These are phyloP conservation scores for Crax fasciolata DNA, from an alignment of 2,797 vertebrate species.

Conservation along the genomic window DNA sequence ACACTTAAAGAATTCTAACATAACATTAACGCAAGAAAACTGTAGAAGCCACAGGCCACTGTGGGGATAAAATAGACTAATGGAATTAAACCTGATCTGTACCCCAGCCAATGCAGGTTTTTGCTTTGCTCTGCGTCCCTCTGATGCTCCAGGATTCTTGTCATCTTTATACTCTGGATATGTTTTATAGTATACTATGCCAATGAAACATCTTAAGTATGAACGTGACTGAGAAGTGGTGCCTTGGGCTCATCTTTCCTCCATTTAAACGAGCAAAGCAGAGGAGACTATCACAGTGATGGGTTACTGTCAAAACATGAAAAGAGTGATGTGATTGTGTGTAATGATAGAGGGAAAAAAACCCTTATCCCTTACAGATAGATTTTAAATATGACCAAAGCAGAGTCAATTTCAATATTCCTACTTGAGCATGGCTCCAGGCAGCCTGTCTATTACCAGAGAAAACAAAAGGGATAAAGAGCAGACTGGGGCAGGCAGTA, in stretches of 20 bases:
- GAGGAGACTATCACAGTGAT: background rate
- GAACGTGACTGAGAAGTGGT: background rate
- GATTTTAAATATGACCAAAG: background rate
- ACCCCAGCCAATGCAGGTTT: background rate
- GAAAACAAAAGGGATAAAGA: background rate
- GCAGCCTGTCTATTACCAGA: background rate
- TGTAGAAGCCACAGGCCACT: fast-evolving
- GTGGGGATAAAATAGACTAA: background rate
- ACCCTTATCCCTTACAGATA: background rate
- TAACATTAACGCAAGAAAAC: background rate
- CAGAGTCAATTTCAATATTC: background rate
- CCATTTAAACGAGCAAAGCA: background rate
- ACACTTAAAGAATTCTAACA: background rate
- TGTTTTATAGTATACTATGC: background rate
- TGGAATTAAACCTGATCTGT: background rate
- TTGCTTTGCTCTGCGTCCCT: background rate
- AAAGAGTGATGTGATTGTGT: fast-evolving
- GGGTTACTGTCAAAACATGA: background rate
- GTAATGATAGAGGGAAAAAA: background rate
- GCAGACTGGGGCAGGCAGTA: background rate
- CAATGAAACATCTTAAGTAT: background rate
- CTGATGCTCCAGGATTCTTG: background rate
- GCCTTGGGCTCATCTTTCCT: background rate
- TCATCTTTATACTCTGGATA: background rate
- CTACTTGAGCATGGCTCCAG: background rate